Base-by-base conservation (phyloP, 2,797 vertebrate genomes). In the Acanthornis magna region DNA sequence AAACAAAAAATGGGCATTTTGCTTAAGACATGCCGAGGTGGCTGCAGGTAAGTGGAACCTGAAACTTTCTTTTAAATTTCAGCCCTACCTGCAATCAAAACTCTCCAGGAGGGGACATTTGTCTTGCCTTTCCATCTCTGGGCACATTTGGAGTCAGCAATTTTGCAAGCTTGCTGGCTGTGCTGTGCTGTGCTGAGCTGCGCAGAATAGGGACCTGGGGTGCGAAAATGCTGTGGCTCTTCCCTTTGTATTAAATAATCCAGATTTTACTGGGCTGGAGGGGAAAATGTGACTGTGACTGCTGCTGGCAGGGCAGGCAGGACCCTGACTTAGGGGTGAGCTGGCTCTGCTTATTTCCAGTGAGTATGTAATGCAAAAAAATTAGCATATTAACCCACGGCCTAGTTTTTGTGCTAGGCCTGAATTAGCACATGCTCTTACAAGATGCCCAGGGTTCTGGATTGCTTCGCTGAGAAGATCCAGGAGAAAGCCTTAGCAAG, bases 251-350 rank as follows among this genome's bases (percentile, higher is more conserved):
- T 48, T 27, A 30, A 65, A 75, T 65, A 85, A 85, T 81, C 16
- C 30, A 29, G 51, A 62, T 89, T 93, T 87, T 78, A 68, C 55
- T 72, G 63, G 57, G 38, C 42, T 72, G 74, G 67, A 75, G 89
- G 38, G 62, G 42, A 88, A 68, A 82, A 82, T 58, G 50, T 19
- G 20, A 13, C 23, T 5, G 36, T 51, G 63, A 61, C 18, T n/a
- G 75, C 58, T 82, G 36, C 63, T 21, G 38, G 54, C 90, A 60
- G 67, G 30, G 48, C 20, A 57, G 91, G 34, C 51, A 36, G 29
- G 8, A 58, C 38, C 54, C 66, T 7, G 13, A 61, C 34, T 16
- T 29, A 71, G 38, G 26, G 8, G 23, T 57, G 51, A 82, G 30
- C 47, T 50, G 60, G 36, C 47, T 91, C 38, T 50, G 72, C 26